These are phyloP conservation scores for Margaritifera margaritifera DNA, from an alignment of 2,888 invertebrate genomes.

Conservation along the genomic window DNA sequence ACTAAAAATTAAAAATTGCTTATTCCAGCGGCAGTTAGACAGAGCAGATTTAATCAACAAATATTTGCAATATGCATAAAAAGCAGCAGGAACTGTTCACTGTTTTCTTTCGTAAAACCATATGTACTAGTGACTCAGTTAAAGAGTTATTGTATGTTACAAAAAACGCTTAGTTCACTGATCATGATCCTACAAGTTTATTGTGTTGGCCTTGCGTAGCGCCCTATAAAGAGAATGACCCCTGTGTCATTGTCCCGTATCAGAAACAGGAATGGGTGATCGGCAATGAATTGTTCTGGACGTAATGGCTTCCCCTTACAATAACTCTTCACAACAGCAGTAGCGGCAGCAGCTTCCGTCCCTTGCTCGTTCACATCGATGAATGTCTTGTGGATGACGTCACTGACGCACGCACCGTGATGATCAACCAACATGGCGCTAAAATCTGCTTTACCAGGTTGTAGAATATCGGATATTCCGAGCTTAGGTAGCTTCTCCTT, in stretches of 20 bases:
- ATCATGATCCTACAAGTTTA: background rate
- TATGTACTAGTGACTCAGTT: no score
- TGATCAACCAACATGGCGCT: constrained; percentile 21
- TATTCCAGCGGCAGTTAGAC: no score
- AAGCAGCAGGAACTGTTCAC: no score
- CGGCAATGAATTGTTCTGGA: constrained; percentile 27
- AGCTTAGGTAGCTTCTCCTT: constrained; percentile 33
- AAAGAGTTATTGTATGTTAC: no score
- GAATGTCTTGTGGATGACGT: constrained; percentile 42
- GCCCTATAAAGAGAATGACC: constrained; percentile 33
- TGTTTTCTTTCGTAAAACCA: no score
- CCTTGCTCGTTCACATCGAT: constrained; percentile 39
- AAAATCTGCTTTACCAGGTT: constrained; percentile 23
- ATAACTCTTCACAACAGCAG: constrained; percentile 13
- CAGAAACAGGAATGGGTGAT: constrained; percentile 38
- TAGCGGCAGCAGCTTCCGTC: constrained; percentile 22
- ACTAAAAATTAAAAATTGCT: no score
- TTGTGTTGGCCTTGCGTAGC: constrained; percentile 21
- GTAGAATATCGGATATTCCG: constrained; percentile 55
- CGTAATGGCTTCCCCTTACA: background rate
- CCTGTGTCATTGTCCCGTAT: constrained; percentile 25
- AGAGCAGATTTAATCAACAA: no score
- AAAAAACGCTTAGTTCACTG: no score
- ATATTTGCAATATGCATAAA: no score
- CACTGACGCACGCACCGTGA: constrained; percentile 16